Evolutionary conservation across 2,888 invertebrate species (phyloP).

Genomic region (Pseudococcus jackbeardsleyi): DNA sequence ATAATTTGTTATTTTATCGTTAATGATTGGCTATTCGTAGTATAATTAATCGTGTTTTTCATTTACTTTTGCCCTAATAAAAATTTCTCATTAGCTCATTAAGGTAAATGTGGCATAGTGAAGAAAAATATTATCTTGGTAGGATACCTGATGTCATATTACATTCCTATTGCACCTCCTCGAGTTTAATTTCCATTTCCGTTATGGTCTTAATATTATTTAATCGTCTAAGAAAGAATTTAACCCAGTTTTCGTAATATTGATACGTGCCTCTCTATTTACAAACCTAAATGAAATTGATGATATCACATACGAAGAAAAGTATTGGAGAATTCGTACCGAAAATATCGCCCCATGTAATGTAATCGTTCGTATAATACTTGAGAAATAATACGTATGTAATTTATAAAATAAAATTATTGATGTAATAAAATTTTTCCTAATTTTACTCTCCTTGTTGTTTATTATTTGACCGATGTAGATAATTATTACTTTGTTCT

Average conservation of each 20-base stretch:
- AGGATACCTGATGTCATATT: conserved; percentile 12
- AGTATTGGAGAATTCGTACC: background rate
- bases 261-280: conserved; percentile 16
- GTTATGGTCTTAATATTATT: background rate
- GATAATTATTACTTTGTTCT: background rate
- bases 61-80: conserved; percentile 7
- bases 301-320: background rate
- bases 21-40: conserved; percentile 33
- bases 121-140: background rate
- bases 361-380: conserved; percentile 32
- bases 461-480: background rate
- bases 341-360: background rate
- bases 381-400: background rate
- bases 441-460: conserved; percentile 3
- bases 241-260: conserved; percentile 32
- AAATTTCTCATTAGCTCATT: background rate
- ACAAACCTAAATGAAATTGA: conserved; percentile 30
- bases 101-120: conserved; percentile 3
- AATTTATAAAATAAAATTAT: background rate
- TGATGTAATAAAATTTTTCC: conserved; percentile 33
- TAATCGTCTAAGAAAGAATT: conserved; percentile 47
- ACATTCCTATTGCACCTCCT: conserved; percentile 21
- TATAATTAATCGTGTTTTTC: conserved; percentile 5
- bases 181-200: background rate
- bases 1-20: conserved; percentile 41